phyloP scores from a whole-genome alignment of 2,113 vertebrate species.

The Sterrhoptilus dennistouni region DNA sequence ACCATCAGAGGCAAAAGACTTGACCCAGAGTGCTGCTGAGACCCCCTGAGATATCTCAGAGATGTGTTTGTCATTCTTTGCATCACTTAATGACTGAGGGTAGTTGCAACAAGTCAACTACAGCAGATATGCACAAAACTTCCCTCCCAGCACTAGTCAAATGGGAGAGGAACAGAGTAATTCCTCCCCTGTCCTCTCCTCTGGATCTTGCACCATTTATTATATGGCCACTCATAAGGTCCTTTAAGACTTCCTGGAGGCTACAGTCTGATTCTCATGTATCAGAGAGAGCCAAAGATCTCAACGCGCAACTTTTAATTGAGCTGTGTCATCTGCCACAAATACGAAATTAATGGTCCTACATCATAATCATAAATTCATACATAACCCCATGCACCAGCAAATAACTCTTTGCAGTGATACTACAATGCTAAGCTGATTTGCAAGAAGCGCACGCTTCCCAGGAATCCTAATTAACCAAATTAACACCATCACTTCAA shows the following conservation, averaged over 20 bases:
- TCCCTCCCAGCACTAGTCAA: neutral
- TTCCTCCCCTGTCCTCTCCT: neutral
- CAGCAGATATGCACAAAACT: neutral
- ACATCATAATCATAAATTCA: slow-evolving; percentile 74
- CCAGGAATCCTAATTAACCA: slow-evolving; percentile 75
- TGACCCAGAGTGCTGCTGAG: neutral
- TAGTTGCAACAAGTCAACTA: neutral
- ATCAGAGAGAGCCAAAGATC: slow-evolving; percentile 7
- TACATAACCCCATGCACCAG: slow-evolving; percentile 59
- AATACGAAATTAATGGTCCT: slow-evolving; percentile 69
- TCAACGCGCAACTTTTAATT: slow-evolving; percentile 45
- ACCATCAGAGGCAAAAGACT: neutral
- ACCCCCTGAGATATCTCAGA: neutral
- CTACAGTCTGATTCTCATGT: neutral
- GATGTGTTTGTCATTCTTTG: neutral
- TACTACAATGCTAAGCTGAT: slow-evolving; percentile 64
- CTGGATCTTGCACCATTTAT: neutral
- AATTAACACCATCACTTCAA: slow-evolving; percentile 76
- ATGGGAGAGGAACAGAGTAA: neutral
- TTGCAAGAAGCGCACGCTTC: slow-evolving; percentile 55
- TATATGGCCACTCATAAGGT: neutral
- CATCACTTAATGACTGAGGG: neutral
- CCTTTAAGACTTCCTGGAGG: neutral
- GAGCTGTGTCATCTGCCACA: slow-evolving; percentile 63
- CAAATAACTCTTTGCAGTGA: slow-evolving; percentile 65